Percentiles rank a stretch among this genome's conserved stretches.
Conservation (phyloP, 2,888 invertebrate genomes). For the Danaus chrysippus region DNA sequence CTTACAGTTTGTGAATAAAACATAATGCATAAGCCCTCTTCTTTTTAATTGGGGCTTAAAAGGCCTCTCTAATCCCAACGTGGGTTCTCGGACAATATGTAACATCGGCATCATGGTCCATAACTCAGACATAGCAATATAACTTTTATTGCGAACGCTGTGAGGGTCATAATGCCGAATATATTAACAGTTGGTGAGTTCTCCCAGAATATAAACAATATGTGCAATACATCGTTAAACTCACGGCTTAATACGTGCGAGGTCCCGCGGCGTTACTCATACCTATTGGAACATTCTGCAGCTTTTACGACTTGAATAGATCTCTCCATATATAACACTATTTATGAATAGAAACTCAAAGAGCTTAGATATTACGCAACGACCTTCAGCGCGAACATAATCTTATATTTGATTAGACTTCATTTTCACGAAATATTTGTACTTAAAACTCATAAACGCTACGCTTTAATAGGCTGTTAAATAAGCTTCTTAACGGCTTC, state of each 20-base stretch:
- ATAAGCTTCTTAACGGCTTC: background rate
- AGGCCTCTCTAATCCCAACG: constrained; percentile 35
- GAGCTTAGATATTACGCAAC: too few relatives aligned
- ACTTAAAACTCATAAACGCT: background rate
- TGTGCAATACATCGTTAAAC: constrained; percentile 24
- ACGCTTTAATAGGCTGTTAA: too few relatives aligned
- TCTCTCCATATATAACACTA: background rate
- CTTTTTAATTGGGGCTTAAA: constrained; percentile 40
- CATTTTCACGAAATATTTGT: background rate
- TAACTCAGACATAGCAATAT: constrained; percentile 9
- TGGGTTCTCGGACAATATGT: constrained; percentile 28
- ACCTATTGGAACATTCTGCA: constrained; percentile 14
- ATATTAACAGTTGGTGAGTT: background rate
- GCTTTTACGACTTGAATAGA: constrained; percentile 11
- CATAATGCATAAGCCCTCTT: constrained; percentile 38
- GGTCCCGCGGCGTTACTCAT: constrained; percentile 21
- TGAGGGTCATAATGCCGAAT: constrained; percentile 8
- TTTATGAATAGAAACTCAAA: too few relatives aligned
- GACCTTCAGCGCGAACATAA: too few relatives aligned
- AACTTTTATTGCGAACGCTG: constrained; percentile 6
- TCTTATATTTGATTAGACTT: too few relatives aligned
- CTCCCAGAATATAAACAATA: constrained; percentile 17
- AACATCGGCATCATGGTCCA: constrained; percentile 8
- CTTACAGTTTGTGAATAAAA: constrained; percentile 31
- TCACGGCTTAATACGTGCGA: constrained; percentile 23